Evolutionary conservation across 2,888 invertebrate genomes (phyloP).

Genomic region (Drosophila paranaensis): DNA sequence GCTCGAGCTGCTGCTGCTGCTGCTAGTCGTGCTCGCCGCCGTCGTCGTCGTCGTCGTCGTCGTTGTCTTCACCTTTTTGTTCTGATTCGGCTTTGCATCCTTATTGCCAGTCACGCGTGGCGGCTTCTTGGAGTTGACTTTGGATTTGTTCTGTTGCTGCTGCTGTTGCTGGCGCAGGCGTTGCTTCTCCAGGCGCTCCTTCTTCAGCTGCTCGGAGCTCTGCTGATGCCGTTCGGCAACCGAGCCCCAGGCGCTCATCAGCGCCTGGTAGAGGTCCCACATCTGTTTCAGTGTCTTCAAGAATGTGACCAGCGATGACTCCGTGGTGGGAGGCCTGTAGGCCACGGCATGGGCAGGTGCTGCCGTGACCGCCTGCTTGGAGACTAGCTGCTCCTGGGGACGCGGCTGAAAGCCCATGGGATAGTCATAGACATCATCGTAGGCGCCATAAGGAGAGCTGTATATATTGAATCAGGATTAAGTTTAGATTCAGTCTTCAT

Average conservation of each 20-base stretch:
- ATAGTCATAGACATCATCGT: conserved; percentile 70
- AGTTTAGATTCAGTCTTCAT: background rate
- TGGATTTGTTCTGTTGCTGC: conserved; percentile 64
- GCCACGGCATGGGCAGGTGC: conserved; percentile 14
- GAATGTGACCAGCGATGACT: conserved; percentile 67
- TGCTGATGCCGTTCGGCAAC: conserved; percentile 71
- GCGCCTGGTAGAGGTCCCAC: conserved; percentile 82
- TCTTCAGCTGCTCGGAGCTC: conserved; percentile 53
- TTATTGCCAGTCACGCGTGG: conserved; percentile 60
- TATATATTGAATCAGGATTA: background rate
- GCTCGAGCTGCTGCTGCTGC: conserved; percentile 15
- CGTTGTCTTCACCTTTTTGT: conserved; percentile 43
- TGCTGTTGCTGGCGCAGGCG: conserved; percentile 65
- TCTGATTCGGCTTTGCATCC: conserved; percentile 34
- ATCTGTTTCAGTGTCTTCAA: conserved; percentile 76
- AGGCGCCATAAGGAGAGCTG: conserved; percentile 57
- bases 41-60: conserved; percentile 48
- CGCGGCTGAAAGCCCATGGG: conserved; percentile 72
- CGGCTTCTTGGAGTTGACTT: conserved; percentile 78
- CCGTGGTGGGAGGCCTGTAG: conserved; percentile 30
- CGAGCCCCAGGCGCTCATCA: conserved; percentile 79
- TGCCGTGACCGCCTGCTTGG: conserved; percentile 45
- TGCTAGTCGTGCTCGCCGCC: conserved; percentile 31
- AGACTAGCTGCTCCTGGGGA: conserved; percentile 20
- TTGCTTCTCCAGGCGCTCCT: conserved; percentile 62